These are phyloP conservation scores for Automeris io DNA, from an alignment of 2,888 invertebrate species.

Conservation along the genomic window DNA sequence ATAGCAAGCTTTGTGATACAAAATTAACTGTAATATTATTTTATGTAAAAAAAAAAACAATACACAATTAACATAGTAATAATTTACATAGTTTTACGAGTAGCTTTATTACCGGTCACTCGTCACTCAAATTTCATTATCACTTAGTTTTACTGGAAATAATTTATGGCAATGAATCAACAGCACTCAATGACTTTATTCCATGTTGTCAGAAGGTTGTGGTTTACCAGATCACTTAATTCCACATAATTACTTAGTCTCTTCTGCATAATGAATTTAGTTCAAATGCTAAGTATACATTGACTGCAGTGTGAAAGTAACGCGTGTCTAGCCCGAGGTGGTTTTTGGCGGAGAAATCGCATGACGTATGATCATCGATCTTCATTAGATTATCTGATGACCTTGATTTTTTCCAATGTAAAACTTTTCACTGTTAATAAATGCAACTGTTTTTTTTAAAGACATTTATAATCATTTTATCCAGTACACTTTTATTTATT, in stretches of 20 bases:
- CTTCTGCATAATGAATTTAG: constrained; percentile 5
- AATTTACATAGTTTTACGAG: too few relatives aligned
- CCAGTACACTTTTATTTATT: too few relatives aligned
- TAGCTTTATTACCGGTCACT: too few relatives aligned
- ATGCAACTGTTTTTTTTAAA: too few relatives aligned
- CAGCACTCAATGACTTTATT: neutral
- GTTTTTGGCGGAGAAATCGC: constrained; percentile 31
- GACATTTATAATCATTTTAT: too few relatives aligned
- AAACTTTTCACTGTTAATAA: too few relatives aligned
- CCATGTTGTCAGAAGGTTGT: neutral
- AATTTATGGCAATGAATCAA: neutral
- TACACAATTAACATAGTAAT: too few relatives aligned
- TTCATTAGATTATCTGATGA: neutral
- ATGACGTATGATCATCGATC: constrained; percentile 12
- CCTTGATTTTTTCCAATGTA: neutral
- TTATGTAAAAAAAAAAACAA: too few relatives aligned
- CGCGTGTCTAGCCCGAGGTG: constrained; percentile 24
- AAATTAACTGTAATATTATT: too few relatives aligned
- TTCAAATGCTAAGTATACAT: constrained; percentile 4
- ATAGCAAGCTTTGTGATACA: too few relatives aligned
- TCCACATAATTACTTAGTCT: neutral
- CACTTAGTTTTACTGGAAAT: too few relatives aligned
- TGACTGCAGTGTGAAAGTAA: constrained; percentile 26
- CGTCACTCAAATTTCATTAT: too few relatives aligned
- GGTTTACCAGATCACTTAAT: neutral